A percentile compares a stretch with the other conserved stretches of the same genome.
Evolutionary conservation across 2,888 invertebrate species (phyloP).

Genomic region (Tinea trinotella): DNA sequence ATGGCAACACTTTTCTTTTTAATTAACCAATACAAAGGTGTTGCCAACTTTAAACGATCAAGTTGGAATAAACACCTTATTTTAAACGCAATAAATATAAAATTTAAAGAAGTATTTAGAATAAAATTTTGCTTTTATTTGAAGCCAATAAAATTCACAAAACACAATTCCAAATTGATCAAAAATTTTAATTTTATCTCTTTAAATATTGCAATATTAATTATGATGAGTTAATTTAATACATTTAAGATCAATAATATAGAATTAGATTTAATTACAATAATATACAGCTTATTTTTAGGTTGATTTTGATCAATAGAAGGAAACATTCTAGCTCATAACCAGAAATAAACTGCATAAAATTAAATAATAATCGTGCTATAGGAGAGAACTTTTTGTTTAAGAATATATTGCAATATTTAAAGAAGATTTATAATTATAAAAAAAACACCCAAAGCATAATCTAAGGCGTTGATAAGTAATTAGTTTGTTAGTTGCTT

Average conservation of each 20-base stretch:
- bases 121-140: conserved; percentile 29
- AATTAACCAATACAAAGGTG: conserved; percentile 28
- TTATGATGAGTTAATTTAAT: no score
- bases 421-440: not conserved
- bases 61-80: conserved; percentile 52
- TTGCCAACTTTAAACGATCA: conserved; percentile 61
- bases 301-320: no score
- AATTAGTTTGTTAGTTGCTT: not conserved
- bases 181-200: conserved; percentile 23
- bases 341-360: no score
- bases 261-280: no score
- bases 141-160: conserved; percentile 55
- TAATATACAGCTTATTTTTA: no score
- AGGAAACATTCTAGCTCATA: no score
- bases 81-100: conserved; percentile 15
- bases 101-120: conserved; percentile 17
- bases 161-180: conserved; percentile 69
- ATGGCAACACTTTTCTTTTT: conserved; percentile 14
- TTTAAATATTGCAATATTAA: not conserved
- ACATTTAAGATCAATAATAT: no score
- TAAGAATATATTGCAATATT: not conserved
- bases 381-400: not conserved
- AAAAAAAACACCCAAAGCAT: conserved; percentile 10
- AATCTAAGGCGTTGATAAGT: not conserved
- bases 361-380: no score